phyloP scores from a whole-genome alignment of 2,888 invertebrate genomes.

The Ormyrus pomaceus region DNA sequence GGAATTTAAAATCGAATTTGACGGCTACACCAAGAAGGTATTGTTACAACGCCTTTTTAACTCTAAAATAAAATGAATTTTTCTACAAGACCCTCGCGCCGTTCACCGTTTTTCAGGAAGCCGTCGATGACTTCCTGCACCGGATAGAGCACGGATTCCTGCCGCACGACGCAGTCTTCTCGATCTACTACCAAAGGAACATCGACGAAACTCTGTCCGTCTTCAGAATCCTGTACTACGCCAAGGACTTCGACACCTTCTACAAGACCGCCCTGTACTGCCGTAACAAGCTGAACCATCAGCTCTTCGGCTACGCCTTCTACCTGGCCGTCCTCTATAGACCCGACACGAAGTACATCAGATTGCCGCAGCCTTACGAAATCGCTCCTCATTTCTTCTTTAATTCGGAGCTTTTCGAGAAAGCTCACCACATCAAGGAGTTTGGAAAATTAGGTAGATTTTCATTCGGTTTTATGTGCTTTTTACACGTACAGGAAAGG shows the following conservation, averaged over 20 bases:
- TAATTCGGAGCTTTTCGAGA: conserved; percentile 78
- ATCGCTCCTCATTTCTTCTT: conserved; percentile 82
- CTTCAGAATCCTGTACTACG: conserved; percentile 71
- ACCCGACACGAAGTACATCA: conserved; percentile 79
- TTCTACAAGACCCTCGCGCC: no score
- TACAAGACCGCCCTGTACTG: conserved; percentile 74
- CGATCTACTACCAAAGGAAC: conserved; percentile 69
- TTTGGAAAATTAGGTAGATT: conserved; percentile 68
- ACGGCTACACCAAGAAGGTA: conserved; percentile 67
- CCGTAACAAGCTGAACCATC: conserved; percentile 74
- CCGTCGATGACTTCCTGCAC: conserved; percentile 70
- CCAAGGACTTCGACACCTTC: conserved; percentile 74
- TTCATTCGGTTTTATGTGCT: no score
- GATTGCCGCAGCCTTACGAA: conserved; percentile 83
- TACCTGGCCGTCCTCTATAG: conserved; percentile 81
- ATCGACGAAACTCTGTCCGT: conserved; percentile 69
- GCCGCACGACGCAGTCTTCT: conserved; percentile 77
- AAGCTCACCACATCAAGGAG: conserved; percentile 73
- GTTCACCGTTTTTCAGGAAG: conserved; percentile 59
- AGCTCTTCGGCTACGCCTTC: conserved; percentile 79
- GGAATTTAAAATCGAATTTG: conserved; percentile 63
- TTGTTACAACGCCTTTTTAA: background rate
- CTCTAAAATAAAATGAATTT: no score
- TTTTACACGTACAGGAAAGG: background rate
- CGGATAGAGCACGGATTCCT: conserved; percentile 74